phyloP scores from a whole-genome alignment of 2,888 invertebrate genomes.

The Neoaliturus tenellus region DNA sequence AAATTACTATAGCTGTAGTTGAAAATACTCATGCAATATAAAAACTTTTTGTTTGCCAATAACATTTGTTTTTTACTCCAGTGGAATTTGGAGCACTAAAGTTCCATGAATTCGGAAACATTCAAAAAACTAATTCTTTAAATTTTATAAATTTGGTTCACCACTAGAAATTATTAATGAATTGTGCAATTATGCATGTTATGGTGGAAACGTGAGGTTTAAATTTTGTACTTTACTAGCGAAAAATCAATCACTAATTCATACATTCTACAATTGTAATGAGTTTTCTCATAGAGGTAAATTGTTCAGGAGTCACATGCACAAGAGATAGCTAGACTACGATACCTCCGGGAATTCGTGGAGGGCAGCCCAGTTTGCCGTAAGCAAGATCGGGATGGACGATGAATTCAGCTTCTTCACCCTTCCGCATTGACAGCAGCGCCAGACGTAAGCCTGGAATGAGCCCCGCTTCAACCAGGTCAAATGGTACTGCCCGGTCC shows the following conservation, averaged over 20 bases:
- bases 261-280: neutral
- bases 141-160: no score
- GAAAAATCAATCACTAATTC: neutral
- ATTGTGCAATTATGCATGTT: no score
- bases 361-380: slow-evolving; percentile 85
- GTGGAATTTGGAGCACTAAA: no score
- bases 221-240: neutral
- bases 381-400: slow-evolving; percentile 85
- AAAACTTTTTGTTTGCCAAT: no score
- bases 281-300: neutral
- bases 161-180: no score
- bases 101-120: no score
- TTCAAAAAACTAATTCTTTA: no score
- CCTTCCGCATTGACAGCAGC: slow-evolving; percentile 85
- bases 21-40: no score
- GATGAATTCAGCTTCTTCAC: slow-evolving; percentile 87
- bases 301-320: neutral
- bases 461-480: slow-evolving; percentile 72
- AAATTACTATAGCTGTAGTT: no score
- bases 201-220: no score
- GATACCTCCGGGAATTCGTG: slow-evolving; percentile 82
- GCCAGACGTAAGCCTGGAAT: slow-evolving; percentile 83
- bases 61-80: no score
- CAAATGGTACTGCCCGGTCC: slow-evolving; percentile 72
- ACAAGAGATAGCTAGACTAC: neutral